Conservation (phyloP, 1,140 invertebrate genomes). For the Drosophila burlai region DNA sequence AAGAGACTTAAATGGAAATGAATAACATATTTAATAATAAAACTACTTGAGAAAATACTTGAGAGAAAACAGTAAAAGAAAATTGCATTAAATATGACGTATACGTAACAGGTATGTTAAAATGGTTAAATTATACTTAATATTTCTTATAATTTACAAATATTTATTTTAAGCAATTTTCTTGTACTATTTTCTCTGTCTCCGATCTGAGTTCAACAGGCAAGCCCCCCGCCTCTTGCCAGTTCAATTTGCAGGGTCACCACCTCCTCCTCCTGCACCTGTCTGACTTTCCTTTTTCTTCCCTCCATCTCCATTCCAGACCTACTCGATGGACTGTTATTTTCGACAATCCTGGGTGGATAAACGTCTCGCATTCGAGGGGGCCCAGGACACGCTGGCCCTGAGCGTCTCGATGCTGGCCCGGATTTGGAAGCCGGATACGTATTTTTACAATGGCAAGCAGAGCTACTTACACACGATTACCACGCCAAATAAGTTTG, state of each 20-base stretch:
- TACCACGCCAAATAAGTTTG: conserved; percentile 95
- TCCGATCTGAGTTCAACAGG: not conserved
- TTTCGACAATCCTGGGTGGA: conserved; percentile 93
- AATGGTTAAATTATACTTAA: not conserved
- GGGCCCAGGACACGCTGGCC: conserved; percentile 88
- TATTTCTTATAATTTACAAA: not conserved
- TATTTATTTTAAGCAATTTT: not conserved
- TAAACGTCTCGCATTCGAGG: conserved; percentile 89
- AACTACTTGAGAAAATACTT: too few relatives aligned
- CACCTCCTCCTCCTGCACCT: conserved; percentile 1
- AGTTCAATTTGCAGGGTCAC: conserved; percentile 16
- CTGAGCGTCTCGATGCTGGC: conserved; percentile 91
- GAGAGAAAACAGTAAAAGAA: too few relatives aligned
- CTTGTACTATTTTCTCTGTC: not conserved
- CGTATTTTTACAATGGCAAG: conserved; percentile 94
- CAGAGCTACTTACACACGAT: conserved; percentile 95
- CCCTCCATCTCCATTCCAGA: conserved; percentile 86
- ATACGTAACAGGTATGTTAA: too few relatives aligned
- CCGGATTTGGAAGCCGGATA: conserved; percentile 95
- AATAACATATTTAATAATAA: not conserved
- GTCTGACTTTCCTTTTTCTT: conserved; percentile 1
- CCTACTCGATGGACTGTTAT: conserved; percentile 96
- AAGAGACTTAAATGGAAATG: not conserved
- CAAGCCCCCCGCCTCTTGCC: not conserved
- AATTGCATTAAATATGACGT: too few relatives aligned